A percentile compares a stretch with the other conserved stretches of the same genome.
Evolutionary conservation across 2,113 vertebrate species (phyloP).

Genomic region (Anser brachyrhynchus): DNA sequence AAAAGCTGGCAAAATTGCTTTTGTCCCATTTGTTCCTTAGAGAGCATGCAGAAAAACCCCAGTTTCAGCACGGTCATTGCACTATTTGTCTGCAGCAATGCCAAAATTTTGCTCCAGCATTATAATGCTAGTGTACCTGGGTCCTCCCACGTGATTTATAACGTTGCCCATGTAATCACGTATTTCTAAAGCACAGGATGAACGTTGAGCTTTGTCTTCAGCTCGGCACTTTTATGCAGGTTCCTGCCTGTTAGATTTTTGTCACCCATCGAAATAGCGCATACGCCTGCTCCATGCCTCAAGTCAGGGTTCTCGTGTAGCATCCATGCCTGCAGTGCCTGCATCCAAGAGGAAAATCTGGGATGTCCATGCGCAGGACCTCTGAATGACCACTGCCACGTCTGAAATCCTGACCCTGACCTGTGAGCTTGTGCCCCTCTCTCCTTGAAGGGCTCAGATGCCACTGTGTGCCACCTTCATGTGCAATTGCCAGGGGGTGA

Average conservation of each 20-base stretch:
- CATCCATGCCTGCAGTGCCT: background rate
- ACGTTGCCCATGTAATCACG: background rate
- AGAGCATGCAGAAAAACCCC: background rate
- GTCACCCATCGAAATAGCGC: background rate
- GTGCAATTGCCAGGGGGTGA: no score
- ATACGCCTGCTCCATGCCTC: no score
- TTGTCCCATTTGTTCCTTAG: background rate
- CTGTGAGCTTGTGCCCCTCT: background rate
- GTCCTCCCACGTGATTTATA: background rate
- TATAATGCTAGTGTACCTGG: background rate
- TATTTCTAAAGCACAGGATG: background rate
- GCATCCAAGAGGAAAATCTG: background rate
- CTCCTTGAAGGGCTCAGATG: background rate
- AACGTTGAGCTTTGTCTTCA: background rate
- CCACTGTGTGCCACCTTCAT: background rate
- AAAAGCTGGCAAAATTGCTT: background rate
- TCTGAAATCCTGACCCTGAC: background rate
- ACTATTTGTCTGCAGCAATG: background rate
- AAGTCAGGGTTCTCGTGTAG: rapidly evolving
- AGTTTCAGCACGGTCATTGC: background rate
- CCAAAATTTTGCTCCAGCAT: background rate
- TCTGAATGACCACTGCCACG: background rate
- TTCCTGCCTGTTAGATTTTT: background rate
- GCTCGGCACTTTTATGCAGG: background rate
- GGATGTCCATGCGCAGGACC: background rate